Conservation (phyloP, 2,888 invertebrate genomes). For the Drosophila affinis region DNA sequence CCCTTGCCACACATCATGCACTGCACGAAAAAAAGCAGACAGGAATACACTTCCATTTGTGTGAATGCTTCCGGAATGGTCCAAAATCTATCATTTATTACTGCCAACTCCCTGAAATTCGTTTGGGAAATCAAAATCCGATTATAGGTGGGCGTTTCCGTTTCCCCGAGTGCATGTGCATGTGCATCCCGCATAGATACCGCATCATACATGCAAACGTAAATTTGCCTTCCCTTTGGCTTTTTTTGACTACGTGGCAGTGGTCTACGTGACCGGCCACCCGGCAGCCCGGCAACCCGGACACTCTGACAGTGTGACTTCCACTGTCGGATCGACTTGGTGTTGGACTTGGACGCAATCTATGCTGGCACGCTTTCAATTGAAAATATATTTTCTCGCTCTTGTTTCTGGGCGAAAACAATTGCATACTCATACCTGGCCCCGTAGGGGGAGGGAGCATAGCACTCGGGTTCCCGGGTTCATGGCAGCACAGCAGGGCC, state of each 20-base stretch:
- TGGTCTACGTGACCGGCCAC: conserved; percentile 46
- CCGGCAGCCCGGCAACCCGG: conserved; percentile 5
- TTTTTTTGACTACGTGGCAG: conserved; percentile 26
- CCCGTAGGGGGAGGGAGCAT: not conserved
- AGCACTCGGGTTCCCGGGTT: not conserved
- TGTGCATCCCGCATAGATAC: not conserved
- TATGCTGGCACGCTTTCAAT: conserved; percentile 44
- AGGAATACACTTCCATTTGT: no score
- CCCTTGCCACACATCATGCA: not conserved
- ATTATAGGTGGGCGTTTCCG: not conserved
- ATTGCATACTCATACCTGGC: conserved; percentile 22
- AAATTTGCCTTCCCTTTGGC: conserved; percentile 1
- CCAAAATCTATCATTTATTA: not conserved
- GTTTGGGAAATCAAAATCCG: not conserved
- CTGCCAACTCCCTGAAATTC: not conserved
- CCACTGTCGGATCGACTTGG: conserved; percentile 13
- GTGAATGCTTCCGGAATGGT: no score
- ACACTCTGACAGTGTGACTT: conserved; percentile 22
- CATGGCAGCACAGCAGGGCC: not conserved
- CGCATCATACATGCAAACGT: conserved; percentile 27
- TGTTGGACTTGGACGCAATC: conserved; percentile 7
- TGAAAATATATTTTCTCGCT: conserved; percentile 32
- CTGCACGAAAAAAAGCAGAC: not conserved
- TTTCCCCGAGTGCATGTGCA: not conserved
- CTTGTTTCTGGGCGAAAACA: conserved; percentile 26